Percentiles rank a stretch among this genome's conserved stretches.
Conservation (phyloP, 2,888 invertebrate genomes). For the Cephus sareptanus region DNA sequence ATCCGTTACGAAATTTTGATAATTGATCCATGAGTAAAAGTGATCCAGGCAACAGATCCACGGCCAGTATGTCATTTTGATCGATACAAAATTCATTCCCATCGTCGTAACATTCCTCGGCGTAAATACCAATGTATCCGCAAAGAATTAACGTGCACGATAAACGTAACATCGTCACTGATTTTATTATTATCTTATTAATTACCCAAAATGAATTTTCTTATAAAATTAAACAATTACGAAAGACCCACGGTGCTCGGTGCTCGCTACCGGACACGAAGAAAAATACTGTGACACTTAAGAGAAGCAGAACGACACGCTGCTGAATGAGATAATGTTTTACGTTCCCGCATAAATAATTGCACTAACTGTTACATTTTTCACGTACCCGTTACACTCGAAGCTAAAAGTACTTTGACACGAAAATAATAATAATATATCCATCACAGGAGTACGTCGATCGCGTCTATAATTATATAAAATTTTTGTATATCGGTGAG, state of each 20-base stretch:
- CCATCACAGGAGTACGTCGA: background rate
- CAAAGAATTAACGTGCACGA: background rate
- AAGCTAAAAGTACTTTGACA: background rate
- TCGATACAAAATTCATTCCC: slow-evolving; percentile 65
- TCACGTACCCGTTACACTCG: background rate
- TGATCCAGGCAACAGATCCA: slow-evolving; percentile 77
- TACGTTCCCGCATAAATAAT: slow-evolving; percentile 48
- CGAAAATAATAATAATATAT: background rate
- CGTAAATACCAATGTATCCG: background rate
- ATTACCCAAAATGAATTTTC: background rate
- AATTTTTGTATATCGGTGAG: background rate
- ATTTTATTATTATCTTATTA: background rate
- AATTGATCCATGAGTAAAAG: slow-evolving; percentile 67
- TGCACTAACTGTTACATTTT: slow-evolving; percentile 47
- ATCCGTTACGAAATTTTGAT: background rate
- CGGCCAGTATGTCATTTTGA: slow-evolving; percentile 76
- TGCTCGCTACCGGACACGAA: background rate
- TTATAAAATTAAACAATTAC: background rate
- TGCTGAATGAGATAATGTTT: slow-evolving; percentile 37
- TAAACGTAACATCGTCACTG: background rate
- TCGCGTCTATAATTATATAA: background rate
- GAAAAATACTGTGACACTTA: background rate
- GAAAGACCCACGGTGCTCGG: background rate
- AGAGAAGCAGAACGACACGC: slow-evolving; percentile 25
- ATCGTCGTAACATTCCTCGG: slow-evolving; percentile 58